Evolutionary conservation across 2,888 invertebrate species (phyloP).

Genomic region (Drosophila lutescens): DNA sequence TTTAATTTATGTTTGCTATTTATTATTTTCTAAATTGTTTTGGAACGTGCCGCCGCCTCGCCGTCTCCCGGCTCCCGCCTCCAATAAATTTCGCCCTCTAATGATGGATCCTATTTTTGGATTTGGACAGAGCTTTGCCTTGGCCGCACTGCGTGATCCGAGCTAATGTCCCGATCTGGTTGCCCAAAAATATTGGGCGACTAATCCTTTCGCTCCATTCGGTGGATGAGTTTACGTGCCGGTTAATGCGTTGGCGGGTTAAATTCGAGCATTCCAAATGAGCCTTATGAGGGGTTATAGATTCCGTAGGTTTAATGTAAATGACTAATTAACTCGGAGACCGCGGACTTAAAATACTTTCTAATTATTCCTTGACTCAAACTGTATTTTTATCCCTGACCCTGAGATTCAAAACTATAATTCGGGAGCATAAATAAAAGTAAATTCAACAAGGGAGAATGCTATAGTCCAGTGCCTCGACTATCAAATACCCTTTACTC

Average conservation of each 20-base stretch:
- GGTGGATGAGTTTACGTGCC: conserved; percentile 32
- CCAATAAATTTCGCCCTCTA: conserved; percentile 67
- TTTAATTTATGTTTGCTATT: conserved; percentile 83
- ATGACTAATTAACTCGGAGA: conserved; percentile 41
- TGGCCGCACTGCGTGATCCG: conserved; percentile 58
- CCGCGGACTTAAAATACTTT: conserved; percentile 8
- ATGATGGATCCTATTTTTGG: conserved; percentile 66
- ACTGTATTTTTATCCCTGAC: conserved; percentile 6
- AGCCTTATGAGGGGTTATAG: conserved; percentile 23
- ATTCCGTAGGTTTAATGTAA: conserved; percentile 18
- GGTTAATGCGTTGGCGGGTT: conserved; percentile 45
- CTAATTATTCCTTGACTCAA: background rate
- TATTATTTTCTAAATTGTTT: conserved; percentile 82
- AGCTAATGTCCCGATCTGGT: conserved; percentile 52
- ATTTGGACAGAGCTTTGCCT: conserved; percentile 36
- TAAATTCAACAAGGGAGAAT: too few species aligned
- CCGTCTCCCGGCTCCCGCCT: conserved; percentile 20
- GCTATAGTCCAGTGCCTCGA: too few species aligned
- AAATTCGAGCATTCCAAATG: conserved; percentile 21
- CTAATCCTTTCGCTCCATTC: conserved; percentile 61
- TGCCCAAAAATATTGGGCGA: conserved; percentile 28
- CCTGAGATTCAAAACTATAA: background rate
- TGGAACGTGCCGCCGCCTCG: conserved; percentile 80
- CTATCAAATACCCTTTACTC: too few species aligned
- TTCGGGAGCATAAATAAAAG: too few species aligned